Evolutionary conservation across 2,888 invertebrate genomes (phyloP).

Genomic region (Antheraea yamamai): DNA sequence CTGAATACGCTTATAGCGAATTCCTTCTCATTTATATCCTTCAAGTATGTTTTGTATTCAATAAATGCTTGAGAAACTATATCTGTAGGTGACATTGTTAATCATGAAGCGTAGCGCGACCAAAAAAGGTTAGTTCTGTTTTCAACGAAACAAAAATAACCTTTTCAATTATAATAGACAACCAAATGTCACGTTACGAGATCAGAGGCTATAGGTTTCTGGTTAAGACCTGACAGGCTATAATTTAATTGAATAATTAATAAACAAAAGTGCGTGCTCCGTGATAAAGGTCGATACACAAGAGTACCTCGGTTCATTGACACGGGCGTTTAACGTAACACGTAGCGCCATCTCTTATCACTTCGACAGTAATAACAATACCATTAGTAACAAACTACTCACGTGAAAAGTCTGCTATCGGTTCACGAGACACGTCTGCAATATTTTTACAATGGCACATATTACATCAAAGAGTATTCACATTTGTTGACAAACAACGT

Average conservation of each 20-base stretch:
- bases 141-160: background rate
- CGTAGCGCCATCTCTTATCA: conserved; percentile 72
- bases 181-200: background rate
- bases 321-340: conserved; percentile 51
- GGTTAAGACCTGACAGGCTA: conserved; percentile 6
- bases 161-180: background rate
- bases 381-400: conserved; percentile 57
- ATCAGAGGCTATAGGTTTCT: background rate
- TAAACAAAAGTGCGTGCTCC: conserved; percentile 45
- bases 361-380: conserved; percentile 41
- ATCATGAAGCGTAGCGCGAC: background rate
- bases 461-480: conserved; percentile 49
- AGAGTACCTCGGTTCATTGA: conserved; percentile 66
- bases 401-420: conserved; percentile 57
- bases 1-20: background rate
- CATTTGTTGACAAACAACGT: conserved; percentile 60
- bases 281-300: conserved; percentile 52
- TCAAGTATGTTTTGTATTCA: background rate
- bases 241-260: conserved; percentile 36
- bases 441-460: conserved; percentile 51
- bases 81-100: background rate
- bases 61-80: background rate
- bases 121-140: conserved; percentile 1
- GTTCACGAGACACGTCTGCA: conserved; percentile 46
- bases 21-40: background rate